These are phyloP conservation scores for Lepilemur ruficaudatus DNA, from an alignment of 2,797 vertebrate species.

Conservation along the genomic window DNA sequence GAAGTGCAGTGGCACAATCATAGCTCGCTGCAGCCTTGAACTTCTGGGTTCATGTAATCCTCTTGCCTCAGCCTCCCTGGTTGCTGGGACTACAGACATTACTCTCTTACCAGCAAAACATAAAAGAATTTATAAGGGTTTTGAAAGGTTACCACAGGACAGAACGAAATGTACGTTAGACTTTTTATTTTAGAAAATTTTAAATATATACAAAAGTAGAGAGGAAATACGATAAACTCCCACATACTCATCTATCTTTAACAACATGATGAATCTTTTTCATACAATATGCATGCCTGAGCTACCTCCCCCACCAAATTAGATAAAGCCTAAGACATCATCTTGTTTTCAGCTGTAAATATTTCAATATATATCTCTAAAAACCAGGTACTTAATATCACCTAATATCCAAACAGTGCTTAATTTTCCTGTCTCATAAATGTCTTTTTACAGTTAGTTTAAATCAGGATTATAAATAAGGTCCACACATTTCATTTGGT, in stretches of 20 bases:
- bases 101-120: slow-evolving; percentile 3
- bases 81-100: neutral
- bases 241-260: neutral
- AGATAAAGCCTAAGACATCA: neutral
- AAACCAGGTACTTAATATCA: neutral
- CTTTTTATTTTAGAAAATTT: neutral
- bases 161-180: neutral
- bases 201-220: neutral
- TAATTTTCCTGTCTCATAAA: neutral
- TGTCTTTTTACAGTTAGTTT: neutral
- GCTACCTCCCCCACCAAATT: neutral
- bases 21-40: neutral
- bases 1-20: neutral
- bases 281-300: neutral
- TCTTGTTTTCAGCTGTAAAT: slow-evolving; percentile 24
- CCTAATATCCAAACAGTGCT: neutral
- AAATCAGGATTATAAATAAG: neutral
- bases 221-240: slow-evolving; percentile 13
- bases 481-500: neutral
- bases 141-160: neutral
- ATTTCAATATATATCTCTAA: neutral
- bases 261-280: neutral
- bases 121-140: neutral
- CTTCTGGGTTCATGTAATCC: neutral
- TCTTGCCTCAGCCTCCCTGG: neutral